Evolutionary conservation across 2,888 invertebrate genomes (phyloP).

Genomic region (Drosophila mimetica): DNA sequence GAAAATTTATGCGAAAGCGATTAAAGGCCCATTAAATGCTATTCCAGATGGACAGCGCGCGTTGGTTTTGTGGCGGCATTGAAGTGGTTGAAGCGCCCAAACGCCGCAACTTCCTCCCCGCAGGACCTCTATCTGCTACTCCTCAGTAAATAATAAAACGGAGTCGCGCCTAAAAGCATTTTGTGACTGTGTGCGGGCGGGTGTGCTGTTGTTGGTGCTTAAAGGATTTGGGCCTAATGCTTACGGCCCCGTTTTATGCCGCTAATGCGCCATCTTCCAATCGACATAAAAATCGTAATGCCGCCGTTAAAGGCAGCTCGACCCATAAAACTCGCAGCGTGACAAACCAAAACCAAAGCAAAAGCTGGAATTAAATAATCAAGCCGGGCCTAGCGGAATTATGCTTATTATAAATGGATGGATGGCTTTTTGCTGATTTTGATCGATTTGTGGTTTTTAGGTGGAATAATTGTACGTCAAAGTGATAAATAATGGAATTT

Average conservation of each 20-base stretch:
- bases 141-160: conserved; percentile 64
- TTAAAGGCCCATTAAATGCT: conserved; percentile 72
- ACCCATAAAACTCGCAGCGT: conserved; percentile 57
- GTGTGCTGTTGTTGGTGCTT: conserved; percentile 55
- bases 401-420: conserved; percentile 4
- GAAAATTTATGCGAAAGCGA: conserved; percentile 79
- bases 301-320: conserved; percentile 41
- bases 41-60: conserved; percentile 60
- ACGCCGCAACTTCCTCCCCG: background rate
- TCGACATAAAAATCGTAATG: conserved; percentile 64
- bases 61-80: background rate
- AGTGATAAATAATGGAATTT: too few species aligned
- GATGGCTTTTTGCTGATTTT: conserved; percentile 3
- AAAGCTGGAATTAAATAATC: conserved; percentile 25
- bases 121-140: conserved; percentile 15
- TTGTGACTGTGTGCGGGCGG: conserved; percentile 14
- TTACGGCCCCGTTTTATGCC: conserved; percentile 65
- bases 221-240: conserved; percentile 76
- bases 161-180: conserved; percentile 53
- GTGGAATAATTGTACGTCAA: background rate
- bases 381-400: background rate
- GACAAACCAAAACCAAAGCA: conserved; percentile 35
- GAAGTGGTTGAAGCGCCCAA: conserved; percentile 7
- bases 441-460: conserved; percentile 6
- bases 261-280: conserved; percentile 72